Base-by-base conservation (phyloP, 2,113 vertebrate species). In the Poeciliopsis prolifica region DNA sequence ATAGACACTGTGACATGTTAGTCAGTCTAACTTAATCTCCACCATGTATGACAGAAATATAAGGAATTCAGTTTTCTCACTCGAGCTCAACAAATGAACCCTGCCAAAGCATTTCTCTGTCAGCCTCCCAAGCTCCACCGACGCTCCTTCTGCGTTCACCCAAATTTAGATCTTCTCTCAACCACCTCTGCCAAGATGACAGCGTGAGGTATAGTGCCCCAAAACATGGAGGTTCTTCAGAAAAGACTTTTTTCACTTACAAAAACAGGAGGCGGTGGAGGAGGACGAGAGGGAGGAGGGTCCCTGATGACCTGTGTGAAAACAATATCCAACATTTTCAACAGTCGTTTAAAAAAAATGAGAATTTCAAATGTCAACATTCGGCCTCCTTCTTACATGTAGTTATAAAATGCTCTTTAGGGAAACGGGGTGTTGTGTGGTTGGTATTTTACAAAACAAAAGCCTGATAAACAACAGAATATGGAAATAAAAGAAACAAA, bases 251-350 rank as follows among this genome's bases (percentile, higher is more conserved):
- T 11, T 73, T 7, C 19, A 81, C 91, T 48, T 94, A 99, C 97
- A 92, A 96, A 91, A 84, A 93, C 86, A 12, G 96, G 97, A 75
- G 92, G 89, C 35, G 93, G 96, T 60, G 95, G 95, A 61, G 93
- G 96, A 19, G 95, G 95, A 2, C 92, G 90, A 63, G 90, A 81
- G 0, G 95, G 97, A 11, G 97, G 97, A 12, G 96, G 97, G 91
- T 98, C 97, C 90, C 96, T 96, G 86, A 99, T 98, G 79, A 98
- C 97, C 98, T 99, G 88, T 28, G 64, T 86, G 17, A 60, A 75
- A 58, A 65, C 13, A 61, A 83, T 15, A 40, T 4, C 3, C 35
- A 54, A 71, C 11, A 40, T n/a, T 62, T 58, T 48, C 30, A 11
- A 13, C 15, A 51, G 67, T 35, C 0, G 22, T 35, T 19, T 5